phyloP scores from a whole-genome alignment of 2,113 vertebrate species.

The Vulpes ferrilata region DNA sequence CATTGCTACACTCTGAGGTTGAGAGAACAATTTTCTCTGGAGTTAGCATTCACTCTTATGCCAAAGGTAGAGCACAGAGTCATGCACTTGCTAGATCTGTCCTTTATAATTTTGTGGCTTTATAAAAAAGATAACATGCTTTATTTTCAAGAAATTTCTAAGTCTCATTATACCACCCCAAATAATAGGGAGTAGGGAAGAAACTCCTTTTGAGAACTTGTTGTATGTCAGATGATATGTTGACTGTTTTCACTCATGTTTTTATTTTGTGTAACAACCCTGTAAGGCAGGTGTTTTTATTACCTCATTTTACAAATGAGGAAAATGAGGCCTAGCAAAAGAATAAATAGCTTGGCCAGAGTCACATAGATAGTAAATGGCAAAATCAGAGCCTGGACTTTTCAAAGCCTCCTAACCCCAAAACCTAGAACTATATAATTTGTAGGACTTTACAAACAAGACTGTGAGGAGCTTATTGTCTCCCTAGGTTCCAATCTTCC shows the following conservation, averaged over 20 bases:
- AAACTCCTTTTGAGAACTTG: background rate
- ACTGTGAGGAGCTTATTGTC: background rate
- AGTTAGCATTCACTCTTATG: background rate
- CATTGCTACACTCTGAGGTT: background rate
- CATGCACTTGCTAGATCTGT: background rate
- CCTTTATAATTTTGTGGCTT: background rate
- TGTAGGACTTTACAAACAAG: background rate
- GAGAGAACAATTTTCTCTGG: slow-evolving; percentile 19
- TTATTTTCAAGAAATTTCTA: slow-evolving; percentile 27
- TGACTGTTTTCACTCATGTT: background rate
- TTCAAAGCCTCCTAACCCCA: background rate
- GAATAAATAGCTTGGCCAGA: background rate
- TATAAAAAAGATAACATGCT: background rate
- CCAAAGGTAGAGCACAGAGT: background rate
- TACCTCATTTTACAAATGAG: slow-evolving; percentile 19
- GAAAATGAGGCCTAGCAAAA: slow-evolving; percentile 31
- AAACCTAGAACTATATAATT: background rate
- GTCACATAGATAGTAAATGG: background rate
- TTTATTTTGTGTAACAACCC: background rate
- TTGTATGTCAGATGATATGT: background rate
- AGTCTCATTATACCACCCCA: background rate
- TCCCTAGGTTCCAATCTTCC: background rate
- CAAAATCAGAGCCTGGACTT: background rate
- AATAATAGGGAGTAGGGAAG: background rate
- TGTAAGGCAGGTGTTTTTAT: background rate